Percentiles rank a stretch among this genome's conserved stretches.
These are phyloP conservation scores for Carcharodon carcharias DNA, from an alignment of 2,797 vertebrate species.

Conservation along the genomic window DNA sequence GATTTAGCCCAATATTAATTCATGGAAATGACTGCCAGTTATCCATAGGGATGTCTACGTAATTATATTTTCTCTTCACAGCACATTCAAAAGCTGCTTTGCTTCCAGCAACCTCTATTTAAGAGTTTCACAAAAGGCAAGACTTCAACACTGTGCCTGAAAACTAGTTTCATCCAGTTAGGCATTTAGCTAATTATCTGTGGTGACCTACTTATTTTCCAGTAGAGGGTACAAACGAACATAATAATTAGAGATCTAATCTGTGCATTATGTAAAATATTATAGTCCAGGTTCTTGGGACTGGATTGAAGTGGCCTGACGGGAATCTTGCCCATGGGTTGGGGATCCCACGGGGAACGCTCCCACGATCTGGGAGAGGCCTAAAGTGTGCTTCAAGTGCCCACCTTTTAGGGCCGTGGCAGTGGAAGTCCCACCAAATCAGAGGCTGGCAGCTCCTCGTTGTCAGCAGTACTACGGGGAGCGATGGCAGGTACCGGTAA, in stretches of 20 bases:
- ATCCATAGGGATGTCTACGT: neutral
- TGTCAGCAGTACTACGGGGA: neutral
- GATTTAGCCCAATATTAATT: neutral
- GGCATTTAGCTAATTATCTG: neutral
- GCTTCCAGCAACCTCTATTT: neutral
- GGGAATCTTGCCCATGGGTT: neutral
- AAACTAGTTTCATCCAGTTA: neutral
- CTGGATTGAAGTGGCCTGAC: neutral
- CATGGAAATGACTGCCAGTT: neutral
- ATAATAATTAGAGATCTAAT: neutral
- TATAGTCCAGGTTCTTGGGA: neutral
- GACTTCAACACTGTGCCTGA: neutral
- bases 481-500: neutral
- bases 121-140: neutral
- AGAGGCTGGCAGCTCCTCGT: too few relatives aligned
- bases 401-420: too few relatives aligned
- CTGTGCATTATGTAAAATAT: neutral
- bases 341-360: neutral
- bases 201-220: neutral
- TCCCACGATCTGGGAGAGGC: too few relatives aligned
- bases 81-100: neutral
- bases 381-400: too few relatives aligned
- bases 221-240: neutral
- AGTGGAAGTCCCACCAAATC: neutral
- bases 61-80: neutral